Base-by-base conservation (phyloP, 2,797 vertebrate species). In the Diceros bicornis region DNA sequence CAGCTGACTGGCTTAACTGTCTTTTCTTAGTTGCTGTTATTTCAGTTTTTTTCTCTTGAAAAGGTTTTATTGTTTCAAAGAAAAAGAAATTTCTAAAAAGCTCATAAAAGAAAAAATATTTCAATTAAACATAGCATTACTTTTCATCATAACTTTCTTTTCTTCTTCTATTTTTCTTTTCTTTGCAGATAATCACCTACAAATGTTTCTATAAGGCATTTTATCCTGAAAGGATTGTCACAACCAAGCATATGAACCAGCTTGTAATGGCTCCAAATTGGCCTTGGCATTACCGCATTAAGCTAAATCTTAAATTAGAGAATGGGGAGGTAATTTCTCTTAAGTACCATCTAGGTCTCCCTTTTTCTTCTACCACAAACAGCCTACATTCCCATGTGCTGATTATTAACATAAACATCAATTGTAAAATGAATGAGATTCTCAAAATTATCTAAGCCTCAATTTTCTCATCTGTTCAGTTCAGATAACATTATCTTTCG, bases 1-100 rank as follows among this genome's bases (percentile, higher is more conserved):
- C 23, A 93, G 34, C 52, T 87, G 72, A 50, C 20, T 68, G 64
- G 32, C 78, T 59, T 52, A 25, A 9, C 23, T 7, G 17, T 27
- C 21, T n/a, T 87, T 68, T 72, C 81, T 55, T 50, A 44, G n/a
- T 61, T 47, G 47, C 25, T 50, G 47, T 37, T 37, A 50, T 47
- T 81, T 55, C 23, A 79, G 41, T 75, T 71, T 61, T 71, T 21
- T 17, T 71, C 27, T 59, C 20, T 87, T 62, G 32, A 59, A 94
- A 90, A 78, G 47, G 17, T 20, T 74, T 89, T 81, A 88, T 55
- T 89, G 61, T 59, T 94, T 93, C 32, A 44, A 86, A 94, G 66
- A 77, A 68, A 90, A 82, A 29, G 4, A 2, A 66, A 7, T 29
- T 52, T 91, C 85, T 77, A 1, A 78, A 66, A 68, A 89, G 34